Percentiles rank a stretch among this genome's conserved stretches.
Conservation (phyloP, 2,888 invertebrate species). For the Sarcophaga rosellei region DNA sequence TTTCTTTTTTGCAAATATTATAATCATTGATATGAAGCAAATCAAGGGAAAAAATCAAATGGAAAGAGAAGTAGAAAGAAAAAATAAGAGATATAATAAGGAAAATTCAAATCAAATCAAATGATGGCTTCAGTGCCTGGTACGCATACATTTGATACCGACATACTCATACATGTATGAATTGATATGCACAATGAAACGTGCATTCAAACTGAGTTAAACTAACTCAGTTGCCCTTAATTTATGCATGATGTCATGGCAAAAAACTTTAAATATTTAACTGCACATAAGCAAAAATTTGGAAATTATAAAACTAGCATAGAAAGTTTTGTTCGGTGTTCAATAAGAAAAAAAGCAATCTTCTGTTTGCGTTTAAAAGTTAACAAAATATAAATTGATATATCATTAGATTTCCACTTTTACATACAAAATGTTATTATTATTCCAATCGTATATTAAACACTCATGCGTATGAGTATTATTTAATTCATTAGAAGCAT, state of each 20-base stretch:
- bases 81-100: constrained; percentile 4
- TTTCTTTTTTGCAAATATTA: not conserved
- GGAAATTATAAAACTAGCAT: not conserved
- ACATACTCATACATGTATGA: not conserved
- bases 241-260: constrained; percentile 33
- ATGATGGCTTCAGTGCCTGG: constrained; percentile 10
- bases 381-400: too few relatives aligned
- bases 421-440: too few relatives aligned
- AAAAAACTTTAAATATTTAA: constrained; percentile 56
- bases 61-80: not conserved
- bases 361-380: too few relatives aligned
- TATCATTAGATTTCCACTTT: too few relatives aligned
- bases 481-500: too few relatives aligned
- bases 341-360: too few relatives aligned
- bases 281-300: constrained; percentile 26
- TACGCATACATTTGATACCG: not conserved
- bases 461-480: too few relatives aligned
- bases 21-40: too few relatives aligned
- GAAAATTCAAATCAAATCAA: constrained; percentile 7
- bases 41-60: not conserved
- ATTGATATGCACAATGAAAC: too few relatives aligned
- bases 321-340: too few relatives aligned
- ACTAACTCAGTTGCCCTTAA: not conserved
- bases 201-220: too few relatives aligned
- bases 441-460: too few relatives aligned